Base-by-base conservation (phyloP, 2,113 vertebrate species). In the Xiphophorus couchianus region DNA sequence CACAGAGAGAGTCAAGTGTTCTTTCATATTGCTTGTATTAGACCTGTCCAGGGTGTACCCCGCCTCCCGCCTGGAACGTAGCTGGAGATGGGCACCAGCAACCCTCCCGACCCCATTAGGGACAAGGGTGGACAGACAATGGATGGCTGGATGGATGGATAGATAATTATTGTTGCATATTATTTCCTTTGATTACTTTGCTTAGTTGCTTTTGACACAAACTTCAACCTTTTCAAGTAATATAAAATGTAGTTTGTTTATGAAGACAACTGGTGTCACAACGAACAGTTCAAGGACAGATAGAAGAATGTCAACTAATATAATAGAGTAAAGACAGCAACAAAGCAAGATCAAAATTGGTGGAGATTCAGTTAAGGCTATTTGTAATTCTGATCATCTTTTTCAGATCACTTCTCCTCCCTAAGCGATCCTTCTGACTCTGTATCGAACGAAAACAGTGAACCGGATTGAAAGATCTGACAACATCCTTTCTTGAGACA, bases 401-500 rank as follows among this genome's bases (percentile, higher is more conserved):
- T 81, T 88, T 80, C 86, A 95, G 94, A 92, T 83, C 83, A 95
- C 77, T 95, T 95, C 90, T 90, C 69, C 35, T 89, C 93, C 67
- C 86, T 91, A 44, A 71, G 91, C 67, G 86, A 92, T 65, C 69
- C 79, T 31, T 80, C 89, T 70, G 62, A 27, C 7, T 66, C 82
- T 8, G 84, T 84, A 85, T 63, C 81, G 66, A 74, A 89, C 48
- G 71, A 28, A 69, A 83, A 74, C 28, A 61, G n/a, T 27, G 54
- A 76, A 12, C 37, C 15, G 14, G 64, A 88, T 39, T 90, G 27
- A 93, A 63, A 83, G 27, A 37, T 15, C 48, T 37, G 30, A 28
- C 42, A 11, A 54, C 22, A 33, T 35, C 76, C 58, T 60, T 8
- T 39, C 54, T 58, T 7, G 77, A 28, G 48, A 9, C 17, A 37